A percentile compares a stretch with the other conserved stretches of the same genome.
Conservation (phyloP, 1,140 invertebrate species). For the Pseudoatta argentina region DNA sequence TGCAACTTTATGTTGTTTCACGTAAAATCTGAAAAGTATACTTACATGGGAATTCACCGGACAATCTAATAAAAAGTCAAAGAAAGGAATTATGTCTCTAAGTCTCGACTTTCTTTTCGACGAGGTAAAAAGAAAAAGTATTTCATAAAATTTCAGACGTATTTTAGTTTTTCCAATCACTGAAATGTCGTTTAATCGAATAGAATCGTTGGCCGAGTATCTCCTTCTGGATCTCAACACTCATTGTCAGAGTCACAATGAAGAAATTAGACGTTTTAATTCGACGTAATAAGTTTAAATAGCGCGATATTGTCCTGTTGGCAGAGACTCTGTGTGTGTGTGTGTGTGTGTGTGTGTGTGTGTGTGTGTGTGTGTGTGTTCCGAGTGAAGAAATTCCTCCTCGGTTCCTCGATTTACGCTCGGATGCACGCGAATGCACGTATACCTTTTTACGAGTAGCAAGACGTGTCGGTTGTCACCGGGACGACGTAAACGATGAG, state of each 20-base stretch:
- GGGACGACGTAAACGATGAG: background rate
- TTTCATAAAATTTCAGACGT: background rate
- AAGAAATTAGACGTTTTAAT: background rate
- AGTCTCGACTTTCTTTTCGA: background rate
- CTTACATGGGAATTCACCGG: too few species aligned
- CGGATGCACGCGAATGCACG: background rate
- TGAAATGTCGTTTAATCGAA: background rate
- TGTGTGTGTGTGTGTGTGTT: background rate
- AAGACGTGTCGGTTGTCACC: background rate
- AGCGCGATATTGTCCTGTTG: background rate
- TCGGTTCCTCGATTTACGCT: background rate
- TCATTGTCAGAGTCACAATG: background rate
- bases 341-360: background rate
- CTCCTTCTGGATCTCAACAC: background rate
- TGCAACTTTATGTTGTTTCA: background rate
- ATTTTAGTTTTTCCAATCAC: background rate
- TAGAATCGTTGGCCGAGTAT: background rate
- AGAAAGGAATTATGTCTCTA: background rate
- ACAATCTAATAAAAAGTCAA: background rate
- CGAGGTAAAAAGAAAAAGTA: background rate
- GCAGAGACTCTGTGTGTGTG: background rate
- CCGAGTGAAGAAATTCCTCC: conserved; percentile 6
- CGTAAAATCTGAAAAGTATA: too few species aligned
- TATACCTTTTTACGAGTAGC: conserved; percentile 38
- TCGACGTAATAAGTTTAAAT: background rate